Percentiles rank a stretch among this genome's conserved stretches.
phyloP scores from a whole-genome alignment of 2,113 vertebrate species.

The Channa argus region DNA sequence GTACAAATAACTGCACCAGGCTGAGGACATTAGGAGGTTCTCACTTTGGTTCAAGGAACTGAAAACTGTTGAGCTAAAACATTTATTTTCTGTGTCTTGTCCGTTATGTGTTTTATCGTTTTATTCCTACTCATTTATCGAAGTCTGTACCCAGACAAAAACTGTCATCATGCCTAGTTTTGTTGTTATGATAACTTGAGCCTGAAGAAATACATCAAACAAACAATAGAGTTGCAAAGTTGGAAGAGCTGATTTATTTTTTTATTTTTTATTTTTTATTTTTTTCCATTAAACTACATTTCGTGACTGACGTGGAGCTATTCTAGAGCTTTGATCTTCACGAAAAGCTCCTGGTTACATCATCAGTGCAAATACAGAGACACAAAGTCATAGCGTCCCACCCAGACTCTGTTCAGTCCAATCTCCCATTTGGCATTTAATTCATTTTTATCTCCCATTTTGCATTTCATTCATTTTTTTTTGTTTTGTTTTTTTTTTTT shows the following conservation, averaged over 20 bases:
- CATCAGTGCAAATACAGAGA: not conserved
- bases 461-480: not conserved
- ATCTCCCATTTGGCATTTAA: not conserved
- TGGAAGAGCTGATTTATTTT: slow-evolving; percentile 3
- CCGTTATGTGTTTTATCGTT: slow-evolving; percentile 20
- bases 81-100: slow-evolving; percentile 52
- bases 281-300: not conserved
- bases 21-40: slow-evolving; percentile 28
- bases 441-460: not conserved
- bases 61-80: slow-evolving; percentile 33
- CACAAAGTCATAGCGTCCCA: not conserved
- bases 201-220: slow-evolving; percentile 63
- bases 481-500: too few relatives aligned
- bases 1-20: slow-evolving; percentile 64
- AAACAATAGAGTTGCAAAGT: slow-evolving; percentile 52
- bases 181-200: slow-evolving; percentile 47
- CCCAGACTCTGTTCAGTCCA: not conserved
- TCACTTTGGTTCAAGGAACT: slow-evolving; percentile 55
- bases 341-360: not conserved
- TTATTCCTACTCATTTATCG: slow-evolving; percentile 48
- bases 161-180: slow-evolving; percentile 14
- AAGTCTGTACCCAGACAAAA: slow-evolving; percentile 43
- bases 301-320: not conserved
- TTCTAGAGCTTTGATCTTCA: not conserved
- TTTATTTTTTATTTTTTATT: not conserved